phyloP scores from a whole-genome alignment of 2,113 vertebrate genomes.

The Psettodes erumei region DNA sequence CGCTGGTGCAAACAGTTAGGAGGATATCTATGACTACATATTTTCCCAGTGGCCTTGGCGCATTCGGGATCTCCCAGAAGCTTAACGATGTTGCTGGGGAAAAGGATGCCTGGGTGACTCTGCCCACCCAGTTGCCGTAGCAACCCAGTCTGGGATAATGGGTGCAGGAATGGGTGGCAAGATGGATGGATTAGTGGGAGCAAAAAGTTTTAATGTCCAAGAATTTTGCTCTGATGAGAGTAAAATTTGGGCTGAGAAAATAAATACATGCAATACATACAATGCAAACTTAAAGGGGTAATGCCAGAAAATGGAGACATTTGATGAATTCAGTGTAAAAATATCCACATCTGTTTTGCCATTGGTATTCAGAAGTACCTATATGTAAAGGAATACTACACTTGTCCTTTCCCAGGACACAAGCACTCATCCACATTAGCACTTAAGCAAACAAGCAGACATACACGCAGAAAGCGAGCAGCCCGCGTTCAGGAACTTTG shows the following conservation, averaged over 20 bases:
- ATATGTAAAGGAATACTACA: background rate
- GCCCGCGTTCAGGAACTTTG: conserved; percentile 28
- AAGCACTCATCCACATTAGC: background rate
- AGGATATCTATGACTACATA: background rate
- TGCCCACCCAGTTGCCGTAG: conserved; percentile 36
- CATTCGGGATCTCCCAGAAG: conserved; percentile 20
- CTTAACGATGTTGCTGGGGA: background rate
- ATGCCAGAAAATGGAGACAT: background rate
- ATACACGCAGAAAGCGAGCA: background rate
- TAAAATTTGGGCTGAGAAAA: background rate
- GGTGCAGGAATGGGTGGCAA: conserved; percentile 11
- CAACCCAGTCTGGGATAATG: conserved; percentile 18
- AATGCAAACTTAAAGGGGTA: background rate
- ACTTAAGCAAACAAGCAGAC: conserved; percentile 35
- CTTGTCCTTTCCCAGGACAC: background rate
- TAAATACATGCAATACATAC: background rate
- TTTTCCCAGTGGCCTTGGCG: conserved; percentile 14
- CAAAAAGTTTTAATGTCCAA: background rate
- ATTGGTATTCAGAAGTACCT: background rate
- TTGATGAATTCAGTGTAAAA: background rate
- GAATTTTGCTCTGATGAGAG: background rate
- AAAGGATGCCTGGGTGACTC: conserved; percentile 19
- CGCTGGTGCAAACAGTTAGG: background rate
- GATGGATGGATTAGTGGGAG: background rate
- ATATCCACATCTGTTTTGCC: background rate